Conservation (phyloP, 37 sponge, comb jelly and placozoan species). For the Eunapius fragilis region DNA sequence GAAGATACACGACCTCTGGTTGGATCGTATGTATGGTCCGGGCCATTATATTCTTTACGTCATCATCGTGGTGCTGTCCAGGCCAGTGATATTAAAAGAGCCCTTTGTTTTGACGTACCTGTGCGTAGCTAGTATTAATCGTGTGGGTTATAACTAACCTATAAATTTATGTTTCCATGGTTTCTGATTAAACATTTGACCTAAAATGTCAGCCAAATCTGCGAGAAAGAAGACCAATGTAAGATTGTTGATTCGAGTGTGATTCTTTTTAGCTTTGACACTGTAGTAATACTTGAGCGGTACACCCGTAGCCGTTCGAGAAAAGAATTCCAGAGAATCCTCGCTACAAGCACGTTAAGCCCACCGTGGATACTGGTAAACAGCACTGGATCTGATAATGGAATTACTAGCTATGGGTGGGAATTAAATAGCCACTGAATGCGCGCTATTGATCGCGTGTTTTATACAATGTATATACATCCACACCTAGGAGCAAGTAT, state of each 20-base stretch:
- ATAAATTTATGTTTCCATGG: background rate
- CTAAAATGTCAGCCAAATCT: background rate
- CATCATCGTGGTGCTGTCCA: no score
- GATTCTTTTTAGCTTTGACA: background rate
- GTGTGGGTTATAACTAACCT: no score
- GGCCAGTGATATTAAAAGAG: no score
- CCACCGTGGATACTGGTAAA: conserved; percentile 85
- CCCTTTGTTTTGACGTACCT: no score
- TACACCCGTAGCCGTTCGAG: conserved; percentile 58
- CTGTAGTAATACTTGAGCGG: background rate
- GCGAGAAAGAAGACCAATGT: background rate
- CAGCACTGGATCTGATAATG: background rate
- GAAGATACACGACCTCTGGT: no score
- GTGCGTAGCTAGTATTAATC: no score
- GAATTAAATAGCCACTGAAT: no score
- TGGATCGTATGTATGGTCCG: no score
- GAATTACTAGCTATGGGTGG: no score
- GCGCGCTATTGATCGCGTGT: background rate
- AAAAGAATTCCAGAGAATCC: conserved; percentile 95
- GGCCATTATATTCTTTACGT: no score
- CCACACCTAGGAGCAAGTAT: conserved; percentile 84
- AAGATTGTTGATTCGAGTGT: background rate
- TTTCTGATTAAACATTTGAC: background rate
- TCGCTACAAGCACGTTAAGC: conserved; percentile 85
- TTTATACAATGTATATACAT: background rate